Evolutionary conservation across 2,113 vertebrate species (phyloP).

Genomic region (Thymallus thymallus): DNA sequence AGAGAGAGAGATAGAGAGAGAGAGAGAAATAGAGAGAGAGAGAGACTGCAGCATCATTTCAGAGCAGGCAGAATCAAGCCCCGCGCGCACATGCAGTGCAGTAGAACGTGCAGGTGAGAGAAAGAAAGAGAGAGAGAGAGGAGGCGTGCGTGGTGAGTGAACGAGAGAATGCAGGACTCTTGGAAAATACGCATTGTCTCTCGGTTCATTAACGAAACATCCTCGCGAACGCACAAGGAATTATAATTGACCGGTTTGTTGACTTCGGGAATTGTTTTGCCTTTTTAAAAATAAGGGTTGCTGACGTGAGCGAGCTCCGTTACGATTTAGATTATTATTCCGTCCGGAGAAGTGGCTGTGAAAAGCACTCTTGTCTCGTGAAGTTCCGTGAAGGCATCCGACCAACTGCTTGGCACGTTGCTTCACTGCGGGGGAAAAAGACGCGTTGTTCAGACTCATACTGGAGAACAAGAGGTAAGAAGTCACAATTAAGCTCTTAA

Average conservation of each 20-base stretch:
- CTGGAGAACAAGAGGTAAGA: slow-evolving; percentile 57
- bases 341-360: slow-evolving; percentile 37
- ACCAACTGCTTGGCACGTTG: slow-evolving; percentile 63
- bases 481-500: slow-evolving; percentile 21
- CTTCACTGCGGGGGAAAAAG: slow-evolving; percentile 66
- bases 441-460: slow-evolving; percentile 30
- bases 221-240: slow-evolving; percentile 47
- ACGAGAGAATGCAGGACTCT: slow-evolving; percentile 86
- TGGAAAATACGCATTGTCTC: slow-evolving; percentile 75
- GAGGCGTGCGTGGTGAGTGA: slow-evolving; percentile 42
- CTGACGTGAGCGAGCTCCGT: neutral
- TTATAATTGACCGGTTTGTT: slow-evolving; percentile 42
- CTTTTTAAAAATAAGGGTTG: slow-evolving; percentile 1
- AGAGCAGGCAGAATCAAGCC: slow-evolving; percentile 64
- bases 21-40: slow-evolving; percentile 59
- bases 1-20: slow-evolving; percentile 65
- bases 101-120: slow-evolving; percentile 85
- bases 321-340: neutral
- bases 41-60: slow-evolving; percentile 91
- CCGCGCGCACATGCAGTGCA: slow-evolving; percentile 86
- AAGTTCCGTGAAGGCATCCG: slow-evolving; percentile 67
- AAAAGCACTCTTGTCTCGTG: slow-evolving; percentile 41
- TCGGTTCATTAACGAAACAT: slow-evolving; percentile 57
- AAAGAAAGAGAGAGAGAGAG: slow-evolving; percentile 65
- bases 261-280: slow-evolving; percentile 34